These are phyloP conservation scores for Yoshiicerus persimilis DNA, from an alignment of 1,140 invertebrate genomes.

Conservation along the genomic window DNA sequence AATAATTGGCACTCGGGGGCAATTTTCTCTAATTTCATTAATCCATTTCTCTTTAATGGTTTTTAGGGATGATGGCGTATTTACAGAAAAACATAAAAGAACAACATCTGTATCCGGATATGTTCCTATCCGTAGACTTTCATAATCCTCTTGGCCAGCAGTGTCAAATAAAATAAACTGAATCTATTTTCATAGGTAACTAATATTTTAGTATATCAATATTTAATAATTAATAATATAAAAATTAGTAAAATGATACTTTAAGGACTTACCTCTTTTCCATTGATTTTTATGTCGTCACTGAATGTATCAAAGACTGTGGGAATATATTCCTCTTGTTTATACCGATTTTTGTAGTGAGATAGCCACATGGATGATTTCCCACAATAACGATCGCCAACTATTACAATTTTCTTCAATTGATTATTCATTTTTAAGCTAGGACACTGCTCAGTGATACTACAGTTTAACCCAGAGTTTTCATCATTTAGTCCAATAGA, in stretches of 20 bases:
- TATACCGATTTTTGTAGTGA: not conserved
- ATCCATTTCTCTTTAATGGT: slow-evolving; percentile 27
- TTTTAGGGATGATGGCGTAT: not conserved
- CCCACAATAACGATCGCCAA: not conserved
- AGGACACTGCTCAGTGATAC: too few relatives aligned
- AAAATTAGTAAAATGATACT: too few relatives aligned
- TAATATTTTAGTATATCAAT: not conserved
- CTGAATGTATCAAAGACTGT: slow-evolving; percentile 19
- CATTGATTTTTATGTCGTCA: not conserved
- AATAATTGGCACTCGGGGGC: slow-evolving; percentile 83
- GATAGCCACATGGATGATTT: not conserved
- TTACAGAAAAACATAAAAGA: slow-evolving; percentile 52
- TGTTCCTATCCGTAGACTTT: slow-evolving; percentile 57
- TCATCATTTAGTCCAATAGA: not conserved
- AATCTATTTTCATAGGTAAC: not conserved
- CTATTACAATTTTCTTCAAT: slow-evolving; percentile 6
- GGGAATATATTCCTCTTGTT: not conserved
- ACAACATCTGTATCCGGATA: slow-evolving; percentile 61
- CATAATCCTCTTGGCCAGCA: slow-evolving; percentile 50
- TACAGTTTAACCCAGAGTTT: too few relatives aligned
- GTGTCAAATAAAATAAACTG: slow-evolving; percentile 30
- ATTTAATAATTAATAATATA: not conserved
- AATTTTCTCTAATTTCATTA: slow-evolving; percentile 51
- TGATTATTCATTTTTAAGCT: not conserved
- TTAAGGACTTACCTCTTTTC: not conserved